Percentiles rank a stretch among this genome's conserved stretches.
Evolutionary conservation across 2,113 vertebrate species (phyloP).

Genomic region (Paracanthobrama guichenoti): DNA sequence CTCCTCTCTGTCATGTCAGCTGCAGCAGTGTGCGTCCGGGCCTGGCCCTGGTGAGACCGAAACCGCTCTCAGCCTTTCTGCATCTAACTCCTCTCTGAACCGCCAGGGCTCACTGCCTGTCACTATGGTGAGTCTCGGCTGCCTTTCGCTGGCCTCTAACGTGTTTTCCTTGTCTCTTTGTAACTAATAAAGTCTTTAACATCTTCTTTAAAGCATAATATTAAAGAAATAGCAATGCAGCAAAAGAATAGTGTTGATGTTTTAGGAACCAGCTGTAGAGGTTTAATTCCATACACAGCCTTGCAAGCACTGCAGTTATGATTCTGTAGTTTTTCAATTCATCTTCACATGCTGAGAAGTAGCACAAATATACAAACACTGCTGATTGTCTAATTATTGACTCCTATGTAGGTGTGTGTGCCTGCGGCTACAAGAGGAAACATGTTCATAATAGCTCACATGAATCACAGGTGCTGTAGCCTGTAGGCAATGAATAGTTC

Average conservation of each 20-base stretch:
- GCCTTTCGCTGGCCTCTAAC: constrained; percentile 2
- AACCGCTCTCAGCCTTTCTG: constrained; percentile 82
- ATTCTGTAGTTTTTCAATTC: background rate
- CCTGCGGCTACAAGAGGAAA: background rate
- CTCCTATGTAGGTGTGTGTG: background rate
- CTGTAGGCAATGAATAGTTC: constrained; percentile 9
- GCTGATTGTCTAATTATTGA: constrained; percentile 38
- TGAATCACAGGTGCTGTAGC: constrained; percentile 23
- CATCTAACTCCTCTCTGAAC: constrained; percentile 90
- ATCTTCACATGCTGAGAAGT: background rate
- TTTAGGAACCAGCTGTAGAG: no score
- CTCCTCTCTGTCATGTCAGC: constrained; percentile 73
- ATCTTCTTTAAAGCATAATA: background rate
- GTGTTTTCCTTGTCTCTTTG: background rate
- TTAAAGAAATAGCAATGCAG: background rate
- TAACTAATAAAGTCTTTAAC: constrained; percentile 17
- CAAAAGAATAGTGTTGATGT: background rate
- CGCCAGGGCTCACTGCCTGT: constrained; percentile 82
- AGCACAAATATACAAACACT: background rate
- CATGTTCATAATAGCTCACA: constrained; percentile 3
- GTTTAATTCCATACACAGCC: no score
- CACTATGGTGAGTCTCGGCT: constrained; percentile 81
- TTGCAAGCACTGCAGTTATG: background rate
- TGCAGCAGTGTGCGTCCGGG: constrained; percentile 77
- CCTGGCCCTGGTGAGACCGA: constrained; percentile 80